Base-by-base conservation (phyloP, 2,888 invertebrate genomes). In the Onthophagus sagittarius region DNA sequence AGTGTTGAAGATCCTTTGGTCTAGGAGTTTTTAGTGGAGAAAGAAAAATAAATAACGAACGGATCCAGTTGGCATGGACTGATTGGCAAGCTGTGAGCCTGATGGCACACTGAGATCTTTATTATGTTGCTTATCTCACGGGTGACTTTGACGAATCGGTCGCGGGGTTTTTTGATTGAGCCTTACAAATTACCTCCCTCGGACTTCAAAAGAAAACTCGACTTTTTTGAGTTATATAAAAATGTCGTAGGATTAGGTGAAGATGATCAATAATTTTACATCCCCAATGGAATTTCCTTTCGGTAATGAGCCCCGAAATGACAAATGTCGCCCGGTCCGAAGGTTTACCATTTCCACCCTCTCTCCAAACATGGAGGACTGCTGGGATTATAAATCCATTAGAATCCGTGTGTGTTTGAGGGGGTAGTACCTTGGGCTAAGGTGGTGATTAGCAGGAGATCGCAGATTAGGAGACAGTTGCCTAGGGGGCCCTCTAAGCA, bases 41-140 rank as follows among this genome's bases (percentile, higher is more conserved):
- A 11, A 53, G 11, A 53, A 53, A 53, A 53, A 53, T 53, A 53
- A 53, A 53, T 53, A 53, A 53, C 39, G 39, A 53, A 72, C 69
- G 78, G 76, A 77, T 79, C 78, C 75, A 79, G 78, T 78, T 81
- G 82, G 81, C 82, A 78, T 80, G 79, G 83, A 84, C 80, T 84
- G 84, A 85, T 85, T 83, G 83, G 84, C 84, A 85, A 83, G 85
- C 84, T 84, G 84, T 79, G 84, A 81, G 80, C 80, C 79, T 83
- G 83, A 84, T 83, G 83, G 80, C 82, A 82, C 79, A 82, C 82
- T 82, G 83, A 84, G 84, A 84, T 83, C 85, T 85, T 84, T 83
- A 85, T 85, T 84, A 83, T 81, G 75, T 71, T 67, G 62, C 62
- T 71, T 67, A 71, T 71, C 67, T 67, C 67, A 67, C 67, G 67